Evolutionary conservation across 2,113 vertebrate species (phyloP).

Genomic region (Chauna torquata): DNA sequence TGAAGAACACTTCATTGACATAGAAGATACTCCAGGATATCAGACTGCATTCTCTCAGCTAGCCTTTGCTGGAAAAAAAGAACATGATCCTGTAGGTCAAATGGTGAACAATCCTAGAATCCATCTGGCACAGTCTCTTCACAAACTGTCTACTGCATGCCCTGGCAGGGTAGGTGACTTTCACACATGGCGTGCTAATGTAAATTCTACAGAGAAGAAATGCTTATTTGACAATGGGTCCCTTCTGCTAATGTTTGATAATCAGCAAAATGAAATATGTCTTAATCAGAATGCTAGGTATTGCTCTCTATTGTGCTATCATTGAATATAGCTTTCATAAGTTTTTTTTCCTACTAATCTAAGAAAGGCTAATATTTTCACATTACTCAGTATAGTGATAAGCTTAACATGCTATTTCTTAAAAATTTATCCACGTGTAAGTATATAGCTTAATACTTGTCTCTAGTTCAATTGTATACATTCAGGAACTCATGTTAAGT

Average conservation of each 20-base stretch:
- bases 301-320: not conserved
- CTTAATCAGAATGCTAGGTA: not conserved
- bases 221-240: not conserved
- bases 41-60: constrained; percentile 97
- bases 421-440: not conserved
- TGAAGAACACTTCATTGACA: constrained; percentile 98
- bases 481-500: not conserved
- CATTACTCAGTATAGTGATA: not conserved
- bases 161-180: constrained; percentile 88
- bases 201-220: not conserved
- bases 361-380: not conserved
- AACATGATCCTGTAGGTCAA: constrained; percentile 93
- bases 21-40: constrained; percentile 96
- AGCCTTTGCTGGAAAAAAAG: constrained; percentile 95
- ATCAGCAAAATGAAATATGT: not conserved
- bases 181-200: not conserved
- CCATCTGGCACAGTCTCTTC: constrained; percentile 93
- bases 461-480: not conserved
- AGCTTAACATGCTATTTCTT: not conserved
- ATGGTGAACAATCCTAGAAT: constrained; percentile 94
- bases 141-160: constrained; percentile 94
- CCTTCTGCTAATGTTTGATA: not conserved
- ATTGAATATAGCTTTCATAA: not conserved
- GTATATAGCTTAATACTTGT: not conserved
- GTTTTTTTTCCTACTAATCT: not conserved